These are phyloP conservation scores for Amitus sp. DNA, from an alignment of 2,888 invertebrate species.

Conservation along the genomic window DNA sequence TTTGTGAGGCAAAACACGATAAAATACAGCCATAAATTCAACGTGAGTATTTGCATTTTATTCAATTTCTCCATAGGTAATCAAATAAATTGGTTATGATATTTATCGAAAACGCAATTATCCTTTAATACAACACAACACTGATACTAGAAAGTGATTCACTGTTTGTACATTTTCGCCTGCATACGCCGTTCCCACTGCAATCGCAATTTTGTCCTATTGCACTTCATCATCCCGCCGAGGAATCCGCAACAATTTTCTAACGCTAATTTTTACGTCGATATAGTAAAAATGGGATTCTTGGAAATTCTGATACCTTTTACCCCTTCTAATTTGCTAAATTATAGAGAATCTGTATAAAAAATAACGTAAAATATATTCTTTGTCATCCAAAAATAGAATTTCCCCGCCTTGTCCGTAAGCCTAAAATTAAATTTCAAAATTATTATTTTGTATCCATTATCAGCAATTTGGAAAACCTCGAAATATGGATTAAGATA, in stretches of 20 bases:
- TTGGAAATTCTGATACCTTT: constrained; percentile 26
- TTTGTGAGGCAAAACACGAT: neutral
- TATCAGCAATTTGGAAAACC: too few relatives aligned
- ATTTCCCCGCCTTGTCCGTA: neutral
- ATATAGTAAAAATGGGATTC: constrained; percentile 33
- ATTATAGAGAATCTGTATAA: constrained; percentile 26
- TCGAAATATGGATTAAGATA: too few relatives aligned
- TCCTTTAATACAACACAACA: constrained; percentile 4
- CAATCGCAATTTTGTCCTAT: constrained; percentile 38
- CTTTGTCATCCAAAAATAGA: neutral
- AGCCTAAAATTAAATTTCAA: neutral
- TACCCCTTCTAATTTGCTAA: constrained; percentile 15
- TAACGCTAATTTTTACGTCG: constrained; percentile 33
- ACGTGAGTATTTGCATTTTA: constrained; percentile 2
- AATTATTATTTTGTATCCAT: too few relatives aligned
- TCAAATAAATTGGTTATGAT: constrained; percentile 6
- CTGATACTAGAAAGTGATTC: constrained; percentile 10
- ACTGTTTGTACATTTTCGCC: constrained; percentile 40
- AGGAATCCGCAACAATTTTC: constrained; percentile 34
- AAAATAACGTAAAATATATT: constrained; percentile 19
- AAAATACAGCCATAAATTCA: neutral
- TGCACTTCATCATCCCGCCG: constrained; percentile 37
- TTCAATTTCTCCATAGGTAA: neutral
- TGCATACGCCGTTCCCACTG: constrained; percentile 36
- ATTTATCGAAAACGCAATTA: neutral